Evolutionary conservation across 2,113 vertebrate genomes (phyloP).

Genomic region (Calonectris borealis): DNA sequence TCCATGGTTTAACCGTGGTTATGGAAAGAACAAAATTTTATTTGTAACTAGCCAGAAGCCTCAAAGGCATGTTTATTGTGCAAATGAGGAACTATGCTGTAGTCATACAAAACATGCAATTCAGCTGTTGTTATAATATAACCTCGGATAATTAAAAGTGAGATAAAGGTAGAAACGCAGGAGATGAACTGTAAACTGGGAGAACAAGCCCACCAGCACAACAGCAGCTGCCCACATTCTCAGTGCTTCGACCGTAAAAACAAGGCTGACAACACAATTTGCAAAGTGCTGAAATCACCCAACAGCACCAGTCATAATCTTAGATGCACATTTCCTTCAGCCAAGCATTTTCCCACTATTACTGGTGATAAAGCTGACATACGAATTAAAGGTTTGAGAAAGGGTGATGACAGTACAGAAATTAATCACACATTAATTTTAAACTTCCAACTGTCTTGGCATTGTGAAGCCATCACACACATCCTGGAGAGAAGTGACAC

Average conservation of each 20-base stretch:
- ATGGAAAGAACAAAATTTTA: neutral
- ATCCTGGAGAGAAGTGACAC: neutral
- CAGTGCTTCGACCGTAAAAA: neutral
- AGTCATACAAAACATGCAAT: neutral
- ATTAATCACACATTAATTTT: conserved; percentile 25
- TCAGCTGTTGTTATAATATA: neutral
- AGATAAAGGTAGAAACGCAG: conserved; percentile 20
- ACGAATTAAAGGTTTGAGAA: conserved; percentile 34
- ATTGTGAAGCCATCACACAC: neutral
- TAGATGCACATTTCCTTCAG: conserved; percentile 28
- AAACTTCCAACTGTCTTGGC: neutral
- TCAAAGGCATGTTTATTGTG: neutral
- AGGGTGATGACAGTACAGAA: neutral
- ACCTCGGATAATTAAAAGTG: neutral
- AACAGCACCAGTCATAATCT: conserved; percentile 9
- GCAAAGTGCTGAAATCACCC: conserved; percentile 23
- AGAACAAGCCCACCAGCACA: conserved; percentile 15
- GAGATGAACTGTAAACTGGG: neutral
- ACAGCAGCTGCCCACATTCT: neutral
- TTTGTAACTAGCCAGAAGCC: neutral
- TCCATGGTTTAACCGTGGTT: neutral
- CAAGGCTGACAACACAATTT: conserved; percentile 17
- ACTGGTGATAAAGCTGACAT: conserved; percentile 11
- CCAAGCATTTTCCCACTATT: conserved; percentile 22
- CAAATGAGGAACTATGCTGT: neutral